phyloP scores from a whole-genome alignment of 2,888 invertebrate species.

The Hemistola chrysoprasaria region DNA sequence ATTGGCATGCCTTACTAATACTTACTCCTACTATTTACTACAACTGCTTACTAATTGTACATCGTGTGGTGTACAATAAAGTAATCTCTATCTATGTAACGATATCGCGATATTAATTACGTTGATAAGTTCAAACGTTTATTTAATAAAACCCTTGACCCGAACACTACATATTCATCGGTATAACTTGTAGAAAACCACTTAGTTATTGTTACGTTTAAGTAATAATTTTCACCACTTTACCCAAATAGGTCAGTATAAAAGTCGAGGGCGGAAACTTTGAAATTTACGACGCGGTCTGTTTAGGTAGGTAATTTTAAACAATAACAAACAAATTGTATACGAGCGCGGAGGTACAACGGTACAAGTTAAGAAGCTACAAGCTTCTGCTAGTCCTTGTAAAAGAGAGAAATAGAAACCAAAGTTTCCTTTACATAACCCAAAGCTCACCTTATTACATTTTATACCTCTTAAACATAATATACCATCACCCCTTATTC shows the following conservation, averaged over 20 bases:
- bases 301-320: slow-evolving; percentile 65
- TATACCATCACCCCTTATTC: no score
- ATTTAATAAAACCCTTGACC: slow-evolving; percentile 5
- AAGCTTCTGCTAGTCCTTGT: slow-evolving; percentile 8
- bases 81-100: no score
- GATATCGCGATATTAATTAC: no score
- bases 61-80: no score
- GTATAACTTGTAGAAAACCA: slow-evolving; percentile 23
- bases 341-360: slow-evolving; percentile 31
- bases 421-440: slow-evolving; percentile 10
- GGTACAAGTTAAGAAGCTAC: slow-evolving; percentile 16
- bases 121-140: no score
- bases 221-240: slow-evolving; percentile 51
- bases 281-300: slow-evolving; percentile 61
- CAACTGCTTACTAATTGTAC: no score
- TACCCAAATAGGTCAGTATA: slow-evolving; percentile 54
- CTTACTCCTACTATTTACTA: no score
- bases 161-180: slow-evolving; percentile 3
- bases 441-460: background rate
- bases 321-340: slow-evolving; percentile 68
- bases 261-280: slow-evolving; percentile 59
- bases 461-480: background rate
- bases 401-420: slow-evolving; percentile 10
- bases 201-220: slow-evolving; percentile 33
- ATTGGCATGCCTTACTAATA: no score